Evolutionary conservation across 2,113 vertebrate species (phyloP), one percentile per base, ranked within the genome.

Genomic region (Bolborhynchus lineola): DNA sequence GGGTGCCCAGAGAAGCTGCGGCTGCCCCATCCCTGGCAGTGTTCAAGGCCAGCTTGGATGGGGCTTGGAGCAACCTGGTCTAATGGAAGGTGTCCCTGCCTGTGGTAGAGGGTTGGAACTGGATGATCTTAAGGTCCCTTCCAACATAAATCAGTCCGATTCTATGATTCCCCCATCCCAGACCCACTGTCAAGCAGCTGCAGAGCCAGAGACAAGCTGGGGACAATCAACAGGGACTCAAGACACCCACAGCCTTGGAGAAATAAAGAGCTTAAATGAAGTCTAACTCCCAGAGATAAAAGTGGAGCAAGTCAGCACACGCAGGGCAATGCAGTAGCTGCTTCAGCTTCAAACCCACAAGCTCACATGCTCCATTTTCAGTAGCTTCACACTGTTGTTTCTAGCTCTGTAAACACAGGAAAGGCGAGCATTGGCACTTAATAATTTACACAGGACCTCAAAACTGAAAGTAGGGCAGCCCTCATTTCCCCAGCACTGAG

Each of bases 381-480:
- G 41, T 5, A 71, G 55, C 92, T 86, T 86, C 76, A 74, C 55
- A 29, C 16, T 57, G 76, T 55, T 16, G 0, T n/a, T 74, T 59
- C 68, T 41, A 74, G 64, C 72, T 70, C 64, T 44, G 2, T 33
- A 67, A 74, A 63, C 12, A 74, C 13, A 63, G 44, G 70, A 78
- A 80, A 86, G 64, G 68, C 75, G 68, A 84, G 57, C 31, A 9
- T 1, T 57, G 42, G 23, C 80, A 65, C 39, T 95, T 62, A 90
- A 82, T 95, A 93, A 94, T 95, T 94, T 52, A 94, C 20, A 49
- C 7, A 2, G 57, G 65, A 76, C 76, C 85, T 92, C 83, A 83
- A 60, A 83, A 81, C 20, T 37, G 74, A 49, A 96, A 95, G 90
- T 89, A 96, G 90, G 90, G 29, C 93, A 95, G 92, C 55, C 68